These are phyloP conservation scores for Turdus rufiventris DNA, from an alignment of 2,113 vertebrate species.

Conservation along the genomic window DNA sequence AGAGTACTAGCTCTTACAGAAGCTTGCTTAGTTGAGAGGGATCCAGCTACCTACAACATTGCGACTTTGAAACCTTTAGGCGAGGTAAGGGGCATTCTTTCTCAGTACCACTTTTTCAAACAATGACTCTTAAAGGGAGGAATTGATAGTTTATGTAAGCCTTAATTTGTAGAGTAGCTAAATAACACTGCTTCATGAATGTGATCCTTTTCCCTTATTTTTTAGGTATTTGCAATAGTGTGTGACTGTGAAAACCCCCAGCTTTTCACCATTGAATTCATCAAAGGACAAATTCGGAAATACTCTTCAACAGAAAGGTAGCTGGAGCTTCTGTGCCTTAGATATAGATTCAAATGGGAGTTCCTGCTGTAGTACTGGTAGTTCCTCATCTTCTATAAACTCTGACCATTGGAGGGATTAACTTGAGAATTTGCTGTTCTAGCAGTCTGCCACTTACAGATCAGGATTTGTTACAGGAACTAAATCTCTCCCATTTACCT, in stretches of 20 bases:
- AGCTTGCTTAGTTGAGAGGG: slow-evolving; percentile 94
- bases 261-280: slow-evolving; percentile 95
- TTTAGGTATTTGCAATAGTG: slow-evolving; percentile 94
- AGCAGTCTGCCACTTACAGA: neutral
- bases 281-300: slow-evolving; percentile 93
- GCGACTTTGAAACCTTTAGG: slow-evolving; percentile 94
- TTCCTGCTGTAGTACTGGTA: neutral
- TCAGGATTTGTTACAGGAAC: neutral
- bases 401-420: neutral
- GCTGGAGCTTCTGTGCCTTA: neutral
- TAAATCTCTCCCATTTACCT: neutral
- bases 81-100: slow-evolving; percentile 79
- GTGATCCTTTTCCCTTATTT: neutral
- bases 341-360: neutral
- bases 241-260: slow-evolving; percentile 95
- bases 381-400: neutral
- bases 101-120: neutral
- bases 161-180: neutral
- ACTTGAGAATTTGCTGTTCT: neutral
- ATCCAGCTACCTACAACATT: slow-evolving; percentile 96
- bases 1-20: slow-evolving; percentile 93
- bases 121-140: neutral
- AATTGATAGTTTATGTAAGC: neutral
- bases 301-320: slow-evolving; percentile 98
- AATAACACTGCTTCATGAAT: neutral